Evolutionary conservation across 2,888 invertebrate species (phyloP).

Genomic region (Acleris cristana): DNA sequence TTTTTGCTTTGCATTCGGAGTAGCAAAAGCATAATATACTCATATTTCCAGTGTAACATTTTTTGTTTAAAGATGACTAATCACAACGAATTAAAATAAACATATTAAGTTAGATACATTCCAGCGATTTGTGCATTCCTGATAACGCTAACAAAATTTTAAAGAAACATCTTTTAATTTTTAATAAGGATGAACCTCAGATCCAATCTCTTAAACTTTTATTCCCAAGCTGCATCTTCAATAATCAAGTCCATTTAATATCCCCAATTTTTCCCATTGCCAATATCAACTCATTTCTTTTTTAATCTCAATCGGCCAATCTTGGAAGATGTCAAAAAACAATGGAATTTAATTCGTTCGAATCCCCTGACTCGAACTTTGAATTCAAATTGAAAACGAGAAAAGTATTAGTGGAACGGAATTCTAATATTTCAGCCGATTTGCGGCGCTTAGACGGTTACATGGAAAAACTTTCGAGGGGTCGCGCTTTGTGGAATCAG

Average conservation of each 20-base stretch:
- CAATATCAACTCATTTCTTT: conserved; percentile 7
- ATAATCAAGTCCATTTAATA: too few species aligned
- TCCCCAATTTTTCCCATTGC: background rate
- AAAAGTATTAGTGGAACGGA: conserved; percentile 29
- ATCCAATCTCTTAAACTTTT: too few species aligned
- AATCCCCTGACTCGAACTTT: conserved; percentile 31
- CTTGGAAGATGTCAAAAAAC: conserved; percentile 38
- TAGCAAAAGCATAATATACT: too few species aligned
- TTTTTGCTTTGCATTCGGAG: background rate
- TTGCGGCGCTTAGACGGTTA: conserved; percentile 33
- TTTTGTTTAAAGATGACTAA: too few species aligned
- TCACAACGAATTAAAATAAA: too few species aligned
- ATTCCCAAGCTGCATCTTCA: too few species aligned
- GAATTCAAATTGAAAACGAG: conserved; percentile 39
- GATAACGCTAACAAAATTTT: too few species aligned
- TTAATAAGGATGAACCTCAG: too few species aligned
- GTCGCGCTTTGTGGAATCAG: conserved; percentile 18
- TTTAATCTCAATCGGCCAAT: conserved; percentile 29
- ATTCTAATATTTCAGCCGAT: conserved; percentile 43
- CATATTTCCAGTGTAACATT: too few species aligned
- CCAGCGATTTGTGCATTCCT: too few species aligned
- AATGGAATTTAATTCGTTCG: conserved; percentile 35
- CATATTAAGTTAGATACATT: too few species aligned
- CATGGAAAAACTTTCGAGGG: conserved; percentile 44
- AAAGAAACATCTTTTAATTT: too few species aligned